Base-by-base conservation (phyloP, 2,113 vertebrate species). In the Genyomyrus donnyi region DNA sequence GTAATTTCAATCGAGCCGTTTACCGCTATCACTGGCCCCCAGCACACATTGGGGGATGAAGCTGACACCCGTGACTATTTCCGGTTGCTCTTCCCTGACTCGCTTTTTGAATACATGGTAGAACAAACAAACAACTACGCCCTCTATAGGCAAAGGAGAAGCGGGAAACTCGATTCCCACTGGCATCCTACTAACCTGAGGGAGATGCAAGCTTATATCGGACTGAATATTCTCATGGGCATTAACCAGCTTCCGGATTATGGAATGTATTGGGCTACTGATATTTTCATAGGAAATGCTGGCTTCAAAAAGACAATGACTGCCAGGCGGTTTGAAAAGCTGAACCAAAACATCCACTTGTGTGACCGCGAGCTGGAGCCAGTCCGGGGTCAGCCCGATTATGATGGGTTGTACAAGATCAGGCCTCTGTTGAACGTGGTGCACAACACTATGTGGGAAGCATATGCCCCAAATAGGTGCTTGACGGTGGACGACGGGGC, bases 121-220 rank as follows among this genome's bases (percentile, higher is more conserved):
- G 95, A 96, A 95, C 96, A 97, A 96, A 97, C 96, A 96, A 97
- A 97, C 94, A 96, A 95, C 93, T 96, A 96, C 95, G 96, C 96
- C 96, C 95, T 96, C 95, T 96, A 96, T 92, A 96, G 96, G 94
- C 96, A 96, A 90, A 95, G 95, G 93, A 95, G 95, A 93, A 95
- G 95, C 53, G 96, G 96, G 66, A 96, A 96, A 89, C 93, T 95
- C 90, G 96, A 97, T 94, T 93, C 96, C 89, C 94, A 96, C 93
- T 97, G 96, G 96, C 95, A 96, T 93, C 96, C 96, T 62, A 96
- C 95, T 91, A 95, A 96, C 93, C 93, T 95, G 21, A 95, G 96
- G 50, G 96, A 97, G 93, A 96, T 97, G 94, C 94, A 90, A 90
- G 96, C 96, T 27, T 97, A 95, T 89, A 93, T 96, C 5, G 96